Evolutionary conservation across 2,797 vertebrate genomes (phyloP).

Genomic region (Ctenosaura bakeri): DNA sequence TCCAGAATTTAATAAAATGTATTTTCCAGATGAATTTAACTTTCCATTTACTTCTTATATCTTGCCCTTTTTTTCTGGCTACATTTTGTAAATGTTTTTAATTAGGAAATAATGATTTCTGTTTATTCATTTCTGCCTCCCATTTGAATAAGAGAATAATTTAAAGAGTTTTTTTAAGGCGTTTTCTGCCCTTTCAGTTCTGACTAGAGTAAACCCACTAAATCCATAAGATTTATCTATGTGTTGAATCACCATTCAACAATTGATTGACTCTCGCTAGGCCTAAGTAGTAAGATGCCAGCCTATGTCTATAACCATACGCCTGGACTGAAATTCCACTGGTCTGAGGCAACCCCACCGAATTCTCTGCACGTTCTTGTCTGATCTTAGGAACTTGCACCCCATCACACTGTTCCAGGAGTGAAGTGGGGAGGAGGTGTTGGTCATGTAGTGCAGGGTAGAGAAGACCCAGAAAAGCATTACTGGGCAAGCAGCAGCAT

Average conservation of each 20-base stretch:
- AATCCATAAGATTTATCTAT: neutral
- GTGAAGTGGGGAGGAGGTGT: neutral
- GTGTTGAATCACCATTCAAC: too few species aligned
- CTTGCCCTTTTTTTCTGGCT: slow-evolving; percentile 41
- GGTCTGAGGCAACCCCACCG: too few species aligned
- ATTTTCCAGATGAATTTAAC: slow-evolving; percentile 44
- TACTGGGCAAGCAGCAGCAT: too few species aligned
- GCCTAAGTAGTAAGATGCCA: neutral
- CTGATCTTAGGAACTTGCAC: too few species aligned
- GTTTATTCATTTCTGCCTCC: slow-evolving; percentile 70
- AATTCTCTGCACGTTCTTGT: neutral
- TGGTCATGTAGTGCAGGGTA: neutral
- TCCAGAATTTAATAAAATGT: slow-evolving; percentile 1
- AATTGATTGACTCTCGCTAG: too few species aligned
- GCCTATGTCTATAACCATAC: slow-evolving; percentile 13
- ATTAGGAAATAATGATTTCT: slow-evolving; percentile 68
- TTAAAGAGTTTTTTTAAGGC: slow-evolving; percentile 54
- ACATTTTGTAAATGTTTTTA: slow-evolving; percentile 70
- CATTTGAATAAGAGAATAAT: slow-evolving; percentile 68
- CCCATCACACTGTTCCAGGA: neutral
- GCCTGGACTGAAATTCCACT: too few species aligned
- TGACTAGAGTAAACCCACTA: too few species aligned
- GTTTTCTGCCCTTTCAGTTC: too few species aligned
- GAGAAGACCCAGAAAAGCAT: neutral
- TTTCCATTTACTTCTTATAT: slow-evolving; percentile 55